Percentiles rank a stretch among this genome's conserved stretches.
Evolutionary conservation across 2,888 invertebrate genomes (phyloP).

Genomic region (Tethea ocularis): DNA sequence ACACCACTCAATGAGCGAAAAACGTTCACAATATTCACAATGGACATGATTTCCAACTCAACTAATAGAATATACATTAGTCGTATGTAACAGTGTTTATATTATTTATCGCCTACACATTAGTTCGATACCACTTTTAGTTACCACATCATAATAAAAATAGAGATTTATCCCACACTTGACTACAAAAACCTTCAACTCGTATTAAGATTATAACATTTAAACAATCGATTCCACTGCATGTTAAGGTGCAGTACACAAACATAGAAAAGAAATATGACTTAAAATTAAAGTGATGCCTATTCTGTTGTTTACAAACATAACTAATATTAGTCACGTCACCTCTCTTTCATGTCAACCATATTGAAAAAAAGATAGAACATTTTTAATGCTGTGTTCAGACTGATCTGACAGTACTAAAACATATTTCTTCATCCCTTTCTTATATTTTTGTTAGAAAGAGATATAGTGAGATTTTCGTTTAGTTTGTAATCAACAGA

Average conservation of each 20-base stretch:
- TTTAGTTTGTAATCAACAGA: no score
- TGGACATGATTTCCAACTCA: slow-evolving; percentile 30
- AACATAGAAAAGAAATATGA: background rate
- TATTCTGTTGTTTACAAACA: no score
- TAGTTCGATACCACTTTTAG: slow-evolving; percentile 44
- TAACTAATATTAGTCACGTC: no score
- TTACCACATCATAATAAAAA: slow-evolving; percentile 50
- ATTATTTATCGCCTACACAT: slow-evolving; percentile 45
- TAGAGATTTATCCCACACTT: slow-evolving; percentile 53
- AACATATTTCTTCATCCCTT: no score
- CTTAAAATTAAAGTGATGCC: background rate
- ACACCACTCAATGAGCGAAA: slow-evolving; percentile 50
- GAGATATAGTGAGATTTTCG: no score
- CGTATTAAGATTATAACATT: slow-evolving; percentile 17
- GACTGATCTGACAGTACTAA: no score
- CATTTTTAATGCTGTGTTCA: no score
- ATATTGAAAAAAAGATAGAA: no score
- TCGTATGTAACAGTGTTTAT: slow-evolving; percentile 54
- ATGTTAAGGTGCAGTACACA: background rate
- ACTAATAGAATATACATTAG: slow-evolving; percentile 46
- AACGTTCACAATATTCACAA: slow-evolving; percentile 21
- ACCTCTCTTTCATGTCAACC: no score
- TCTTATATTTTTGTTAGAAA: no score
- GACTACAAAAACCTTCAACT: slow-evolving; percentile 37
- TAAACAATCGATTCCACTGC: slow-evolving; percentile 23